phyloP scores from a whole-genome alignment of 1,140 invertebrate species.

The Ceratina japonica region DNA sequence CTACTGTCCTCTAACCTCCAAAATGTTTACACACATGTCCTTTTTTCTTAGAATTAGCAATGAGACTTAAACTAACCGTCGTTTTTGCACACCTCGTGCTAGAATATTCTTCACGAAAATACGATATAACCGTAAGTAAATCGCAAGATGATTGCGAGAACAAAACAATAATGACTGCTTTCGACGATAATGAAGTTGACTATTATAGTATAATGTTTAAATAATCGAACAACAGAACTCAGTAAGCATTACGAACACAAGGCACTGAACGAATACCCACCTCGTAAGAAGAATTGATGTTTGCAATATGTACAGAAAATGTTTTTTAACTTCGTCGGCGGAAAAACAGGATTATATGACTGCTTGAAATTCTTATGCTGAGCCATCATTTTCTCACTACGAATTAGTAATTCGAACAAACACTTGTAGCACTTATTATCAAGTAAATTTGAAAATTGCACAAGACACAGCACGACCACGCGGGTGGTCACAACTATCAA shows the following conservation, averaged over 20 bases:
- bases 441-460: background rate
- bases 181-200: background rate
- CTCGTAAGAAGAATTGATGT: constrained; percentile 56
- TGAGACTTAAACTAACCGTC: background rate
- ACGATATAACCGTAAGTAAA: background rate
- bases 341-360: constrained; percentile 9
- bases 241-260: background rate
- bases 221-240: constrained; percentile 12
- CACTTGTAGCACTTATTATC: background rate
- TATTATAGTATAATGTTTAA: background rate
- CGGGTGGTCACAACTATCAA: too few relatives aligned
- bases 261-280: constrained; percentile 48
- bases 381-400: background rate
- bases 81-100: too few relatives aligned
- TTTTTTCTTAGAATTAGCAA: background rate
- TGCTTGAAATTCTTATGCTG: background rate
- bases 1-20: constrained; percentile 22
- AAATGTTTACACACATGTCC: background rate
- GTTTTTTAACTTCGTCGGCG: constrained; percentile 52
- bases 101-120: background rate
- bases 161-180: background rate
- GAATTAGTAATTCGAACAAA: too few relatives aligned
- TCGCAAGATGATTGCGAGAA: background rate
- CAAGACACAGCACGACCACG: background rate
- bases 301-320: constrained; percentile 58